These are phyloP conservation scores for Hemitrygon akajei DNA, from an alignment of 2,797 vertebrate species.

Conservation along the genomic window DNA sequence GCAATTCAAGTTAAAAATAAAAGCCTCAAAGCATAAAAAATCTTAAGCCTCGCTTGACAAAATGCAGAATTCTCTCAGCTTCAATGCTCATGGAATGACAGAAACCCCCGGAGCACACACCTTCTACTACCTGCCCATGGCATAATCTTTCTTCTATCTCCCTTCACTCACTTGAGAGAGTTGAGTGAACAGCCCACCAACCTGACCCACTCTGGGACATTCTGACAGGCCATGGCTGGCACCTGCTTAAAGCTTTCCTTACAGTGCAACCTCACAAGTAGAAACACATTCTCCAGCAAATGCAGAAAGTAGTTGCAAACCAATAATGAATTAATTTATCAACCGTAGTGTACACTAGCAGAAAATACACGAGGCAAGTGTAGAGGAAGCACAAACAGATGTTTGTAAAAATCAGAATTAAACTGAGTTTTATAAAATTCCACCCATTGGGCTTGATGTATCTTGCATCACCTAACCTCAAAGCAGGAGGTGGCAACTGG, in stretches of 20 bases:
- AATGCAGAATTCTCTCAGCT: neutral
- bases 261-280: neutral
- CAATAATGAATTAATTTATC: neutral
- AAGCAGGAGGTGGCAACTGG: neutral
- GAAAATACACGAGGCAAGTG: neutral
- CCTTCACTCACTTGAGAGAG: neutral
- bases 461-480: neutral
- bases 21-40: neutral
- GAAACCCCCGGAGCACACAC: neutral
- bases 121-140: too few relatives aligned
- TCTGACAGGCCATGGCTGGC: neutral
- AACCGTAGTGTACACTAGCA: neutral
- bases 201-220: neutral
- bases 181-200: neutral
- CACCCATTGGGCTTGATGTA: neutral
- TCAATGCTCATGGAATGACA: neutral
- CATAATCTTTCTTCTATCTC: too few relatives aligned
- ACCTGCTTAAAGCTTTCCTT: neutral
- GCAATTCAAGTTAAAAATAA: neutral
- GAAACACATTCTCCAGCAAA: neutral
- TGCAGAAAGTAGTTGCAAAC: neutral
- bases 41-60: too few relatives aligned
- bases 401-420: neutral
- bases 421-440: neutral
- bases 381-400: neutral